Percentiles rank a stretch among this genome's conserved stretches.
These are phyloP conservation scores for Lichenostomus cassidix DNA, from an alignment of 2,113 vertebrate species.

Conservation along the genomic window DNA sequence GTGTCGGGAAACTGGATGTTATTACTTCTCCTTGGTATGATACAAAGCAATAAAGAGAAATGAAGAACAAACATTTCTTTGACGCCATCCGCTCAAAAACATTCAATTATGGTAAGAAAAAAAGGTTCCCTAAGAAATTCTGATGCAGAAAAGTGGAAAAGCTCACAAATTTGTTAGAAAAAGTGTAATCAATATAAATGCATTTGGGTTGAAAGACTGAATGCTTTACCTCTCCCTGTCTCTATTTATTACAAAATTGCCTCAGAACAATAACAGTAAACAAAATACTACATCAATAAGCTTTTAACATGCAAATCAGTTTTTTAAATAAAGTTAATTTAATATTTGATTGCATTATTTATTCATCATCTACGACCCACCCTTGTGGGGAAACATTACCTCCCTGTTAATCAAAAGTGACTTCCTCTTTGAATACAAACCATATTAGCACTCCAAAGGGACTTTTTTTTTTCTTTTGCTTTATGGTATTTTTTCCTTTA, in stretches of 20 bases:
- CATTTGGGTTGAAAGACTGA: not conserved
- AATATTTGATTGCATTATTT: conserved; percentile 65
- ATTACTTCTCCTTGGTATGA: not conserved
- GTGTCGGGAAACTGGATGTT: not conserved
- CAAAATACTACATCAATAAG: conserved; percentile 54
- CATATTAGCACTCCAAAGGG: conserved; percentile 53
- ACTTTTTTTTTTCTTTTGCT: not conserved
- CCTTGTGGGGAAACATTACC: conserved; percentile 52
- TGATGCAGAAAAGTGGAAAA: not conserved
- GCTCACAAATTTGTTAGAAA: not conserved
- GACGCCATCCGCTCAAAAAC: not conserved
- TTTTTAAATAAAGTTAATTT: conserved; percentile 60
- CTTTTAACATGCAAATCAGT: conserved; percentile 51
- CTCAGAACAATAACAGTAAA: conserved; percentile 45
- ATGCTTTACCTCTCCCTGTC: not conserved
- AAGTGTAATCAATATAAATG: not conserved
- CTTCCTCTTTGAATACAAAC: conserved; percentile 38
- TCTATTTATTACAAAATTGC: conserved; percentile 19
- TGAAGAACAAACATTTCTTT: not conserved
- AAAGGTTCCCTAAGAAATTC: not conserved
- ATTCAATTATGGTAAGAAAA: not conserved
- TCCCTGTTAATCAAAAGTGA: conserved; percentile 47
- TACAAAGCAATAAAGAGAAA: not conserved
- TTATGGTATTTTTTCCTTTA: not conserved
- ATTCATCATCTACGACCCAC: conserved; percentile 52